Percentiles rank a stretch among this genome's conserved stretches.
These are phyloP conservation scores for Conomelus anceps DNA, from an alignment of 2,888 invertebrate species.

Conservation along the genomic window DNA sequence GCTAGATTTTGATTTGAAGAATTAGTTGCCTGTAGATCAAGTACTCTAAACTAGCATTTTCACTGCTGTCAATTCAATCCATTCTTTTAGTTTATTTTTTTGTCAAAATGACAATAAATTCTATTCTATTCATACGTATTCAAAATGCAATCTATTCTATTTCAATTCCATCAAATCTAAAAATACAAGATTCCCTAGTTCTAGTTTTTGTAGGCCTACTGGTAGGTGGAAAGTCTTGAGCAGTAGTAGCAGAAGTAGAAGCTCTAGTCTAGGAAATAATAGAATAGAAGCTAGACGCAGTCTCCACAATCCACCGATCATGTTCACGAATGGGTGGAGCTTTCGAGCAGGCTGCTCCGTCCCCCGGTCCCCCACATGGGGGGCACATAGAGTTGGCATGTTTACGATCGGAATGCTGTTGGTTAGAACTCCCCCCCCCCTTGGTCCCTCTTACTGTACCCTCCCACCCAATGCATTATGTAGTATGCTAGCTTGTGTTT, in stretches of 20 bases:
- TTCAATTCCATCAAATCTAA: too few relatives aligned
- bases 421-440: not conserved
- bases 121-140: too few relatives aligned
- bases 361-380: not conserved
- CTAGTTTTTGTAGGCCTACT: not conserved
- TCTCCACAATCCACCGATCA: not conserved
- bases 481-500: not conserved
- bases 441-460: not conserved
- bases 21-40: too few relatives aligned
- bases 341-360: not conserved
- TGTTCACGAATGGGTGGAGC: not conserved
- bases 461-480: not conserved
- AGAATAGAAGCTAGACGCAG: not conserved
- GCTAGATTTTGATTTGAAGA: too few relatives aligned
- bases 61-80: too few relatives aligned
- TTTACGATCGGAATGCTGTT: not conserved
- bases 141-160: too few relatives aligned
- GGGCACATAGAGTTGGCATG: not conserved
- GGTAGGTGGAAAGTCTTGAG: not conserved
- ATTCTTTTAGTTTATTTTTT: too few relatives aligned
- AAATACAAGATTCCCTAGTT: not conserved
- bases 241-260: not conserved
- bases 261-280: not conserved
- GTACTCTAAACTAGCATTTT: too few relatives aligned
- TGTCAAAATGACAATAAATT: too few relatives aligned